Evolutionary conservation across 53 echinoderm and acorn worm genomes (phyloP).

Genomic region (Apostichopus leukothele): DNA sequence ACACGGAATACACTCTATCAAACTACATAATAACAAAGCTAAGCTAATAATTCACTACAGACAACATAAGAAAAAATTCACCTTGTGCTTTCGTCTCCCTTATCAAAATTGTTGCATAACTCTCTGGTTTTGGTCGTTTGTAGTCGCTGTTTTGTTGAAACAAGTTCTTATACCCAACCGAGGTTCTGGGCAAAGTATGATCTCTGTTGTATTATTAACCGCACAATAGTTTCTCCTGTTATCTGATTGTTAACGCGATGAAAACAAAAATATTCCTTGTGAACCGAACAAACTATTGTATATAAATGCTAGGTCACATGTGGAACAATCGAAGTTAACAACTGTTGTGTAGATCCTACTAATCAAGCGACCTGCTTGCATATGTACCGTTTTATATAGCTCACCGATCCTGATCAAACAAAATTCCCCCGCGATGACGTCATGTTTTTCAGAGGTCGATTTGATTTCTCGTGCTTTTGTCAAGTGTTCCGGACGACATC

Average conservation of each 20-base stretch:
- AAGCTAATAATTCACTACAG: not conserved
- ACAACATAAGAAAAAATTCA: not conserved
- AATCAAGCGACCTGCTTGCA: not conserved
- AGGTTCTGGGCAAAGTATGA: not conserved
- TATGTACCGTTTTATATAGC: conserved; percentile 28
- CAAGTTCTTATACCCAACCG: not conserved
- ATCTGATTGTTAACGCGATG: not conserved
- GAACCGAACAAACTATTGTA: not conserved
- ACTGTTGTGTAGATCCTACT: not conserved
- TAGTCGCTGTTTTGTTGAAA: not conserved
- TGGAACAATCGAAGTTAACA: conserved; percentile 15
- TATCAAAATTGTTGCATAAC: conserved; percentile 1
- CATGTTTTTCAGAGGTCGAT: not conserved
- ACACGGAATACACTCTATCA: too few species aligned
- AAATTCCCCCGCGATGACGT: conserved; percentile 41
- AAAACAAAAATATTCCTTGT: conserved; percentile 26
- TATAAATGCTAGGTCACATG: not conserved
- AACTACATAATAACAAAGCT: too few species aligned
- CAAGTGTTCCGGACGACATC: conserved; percentile 30
- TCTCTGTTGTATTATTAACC: not conserved
- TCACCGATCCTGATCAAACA: conserved; percentile 10
- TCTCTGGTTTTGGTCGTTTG: not conserved
- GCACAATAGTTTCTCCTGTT: not conserved
- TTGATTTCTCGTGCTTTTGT: not conserved
- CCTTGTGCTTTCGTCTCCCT: not conserved